phyloP scores from a whole-genome alignment of 2,113 vertebrate species.

The Eudyptes chrysolophus region DNA sequence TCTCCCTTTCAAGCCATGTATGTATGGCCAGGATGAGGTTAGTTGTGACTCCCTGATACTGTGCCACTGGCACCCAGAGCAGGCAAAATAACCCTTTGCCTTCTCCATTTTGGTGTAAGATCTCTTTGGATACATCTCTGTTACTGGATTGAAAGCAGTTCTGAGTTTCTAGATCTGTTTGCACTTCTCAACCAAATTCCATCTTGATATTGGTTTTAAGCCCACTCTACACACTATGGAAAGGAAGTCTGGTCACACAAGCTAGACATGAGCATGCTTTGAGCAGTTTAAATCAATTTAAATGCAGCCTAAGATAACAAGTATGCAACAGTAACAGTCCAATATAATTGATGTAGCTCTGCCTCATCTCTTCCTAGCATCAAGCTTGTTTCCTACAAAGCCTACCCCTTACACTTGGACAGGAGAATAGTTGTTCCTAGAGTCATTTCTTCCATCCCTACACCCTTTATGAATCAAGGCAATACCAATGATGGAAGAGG shows the following conservation, averaged over 20 bases:
- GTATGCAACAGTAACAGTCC: background rate
- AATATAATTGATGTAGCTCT: background rate
- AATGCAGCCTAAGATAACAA: background rate
- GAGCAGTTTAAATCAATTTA: background rate
- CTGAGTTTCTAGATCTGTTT: background rate
- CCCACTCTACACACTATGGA: background rate
- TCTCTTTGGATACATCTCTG: background rate
- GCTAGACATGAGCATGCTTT: background rate
- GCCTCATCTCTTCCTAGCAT: background rate
- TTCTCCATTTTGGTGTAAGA: background rate
- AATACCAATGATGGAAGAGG: background rate
- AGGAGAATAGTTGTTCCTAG: background rate
- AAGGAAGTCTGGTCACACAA: background rate
- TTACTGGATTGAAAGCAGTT: background rate
- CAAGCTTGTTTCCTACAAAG: background rate
- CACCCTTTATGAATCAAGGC: background rate
- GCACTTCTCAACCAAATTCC: background rate
- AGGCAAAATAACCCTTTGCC: background rate
- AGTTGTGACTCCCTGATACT: background rate
- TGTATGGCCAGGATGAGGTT: background rate
- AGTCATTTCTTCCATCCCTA: background rate
- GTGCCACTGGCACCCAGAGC: background rate
- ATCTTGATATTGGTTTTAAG: background rate
- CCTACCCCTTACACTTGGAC: background rate
- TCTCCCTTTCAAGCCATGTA: background rate